Evolutionary conservation across 2,888 invertebrate genomes (phyloP).

Genomic region (Pterobdella sp.): DNA sequence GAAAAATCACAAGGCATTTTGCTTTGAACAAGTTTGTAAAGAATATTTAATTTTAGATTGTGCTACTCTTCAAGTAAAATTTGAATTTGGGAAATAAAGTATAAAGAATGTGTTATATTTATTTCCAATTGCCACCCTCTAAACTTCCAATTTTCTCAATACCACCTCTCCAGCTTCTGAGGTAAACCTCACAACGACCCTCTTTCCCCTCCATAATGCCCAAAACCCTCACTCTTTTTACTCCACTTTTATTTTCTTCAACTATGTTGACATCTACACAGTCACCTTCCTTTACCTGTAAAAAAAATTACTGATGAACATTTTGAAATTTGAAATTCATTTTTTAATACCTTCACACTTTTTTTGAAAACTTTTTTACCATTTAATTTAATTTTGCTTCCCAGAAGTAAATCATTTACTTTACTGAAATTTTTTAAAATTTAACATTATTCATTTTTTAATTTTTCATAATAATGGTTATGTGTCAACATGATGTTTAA

Average conservation of each 20-base stretch:
- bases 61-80: no score
- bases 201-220: neutral
- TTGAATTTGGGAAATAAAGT: no score
- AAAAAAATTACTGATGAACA: neutral
- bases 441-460: neutral
- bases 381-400: constrained; percentile 70
- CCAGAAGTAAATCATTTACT: constrained; percentile 71
- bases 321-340: constrained; percentile 6
- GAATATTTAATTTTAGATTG: no score
- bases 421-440: constrained; percentile 56
- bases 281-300: neutral
- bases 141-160: neutral
- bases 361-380: constrained; percentile 70
- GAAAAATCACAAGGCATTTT: no score
- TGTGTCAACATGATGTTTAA: neutral
- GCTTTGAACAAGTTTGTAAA: no score
- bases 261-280: neutral
- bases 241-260: neutral
- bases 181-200: neutral
- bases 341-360: constrained; percentile 57
- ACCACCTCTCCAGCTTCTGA: constrained; percentile 5
- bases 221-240: constrained; percentile 5
- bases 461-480: neutral
- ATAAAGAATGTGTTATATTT: no score
- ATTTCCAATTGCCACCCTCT: constrained; percentile 1